Conservation (phyloP, 2,797 vertebrate species). For the Phrynocephalus forsythii region DNA sequence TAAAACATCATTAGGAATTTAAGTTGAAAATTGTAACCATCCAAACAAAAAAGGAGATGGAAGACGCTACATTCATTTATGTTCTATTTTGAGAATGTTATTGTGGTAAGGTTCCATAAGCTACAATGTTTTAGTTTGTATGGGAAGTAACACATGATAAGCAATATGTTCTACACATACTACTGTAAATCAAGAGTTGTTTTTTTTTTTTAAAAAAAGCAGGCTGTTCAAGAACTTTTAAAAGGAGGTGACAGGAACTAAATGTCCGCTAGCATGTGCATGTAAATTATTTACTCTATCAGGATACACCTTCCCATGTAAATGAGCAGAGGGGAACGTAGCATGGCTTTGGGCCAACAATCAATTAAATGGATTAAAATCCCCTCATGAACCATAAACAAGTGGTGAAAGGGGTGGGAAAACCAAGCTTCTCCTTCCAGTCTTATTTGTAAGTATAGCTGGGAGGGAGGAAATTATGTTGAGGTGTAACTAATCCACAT, state of each 20-base stretch:
- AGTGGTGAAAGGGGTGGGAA: background rate
- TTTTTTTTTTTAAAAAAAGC: too few species aligned
- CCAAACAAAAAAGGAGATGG: too few species aligned
- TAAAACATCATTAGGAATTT: too few species aligned
- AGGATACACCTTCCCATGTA: too few species aligned
- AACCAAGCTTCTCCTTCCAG: background rate
- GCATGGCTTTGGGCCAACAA: background rate
- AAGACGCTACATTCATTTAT: too few species aligned
- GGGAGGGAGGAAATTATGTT: background rate
- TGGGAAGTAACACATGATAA: too few species aligned
- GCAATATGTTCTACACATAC: too few species aligned
- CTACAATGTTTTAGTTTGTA: too few species aligned
- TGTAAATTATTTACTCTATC: background rate
- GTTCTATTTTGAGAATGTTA: too few species aligned
- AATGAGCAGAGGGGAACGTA: background rate
- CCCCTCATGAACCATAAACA: background rate
- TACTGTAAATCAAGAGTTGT: too few species aligned
- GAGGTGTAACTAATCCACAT: slow-evolving; percentile 2
- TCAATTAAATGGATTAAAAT: slow-evolving; percentile 10
- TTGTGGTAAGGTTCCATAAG: too few species aligned
- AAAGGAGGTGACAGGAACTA: background rate
- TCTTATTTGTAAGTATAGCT: background rate
- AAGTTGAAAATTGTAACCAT: too few species aligned
- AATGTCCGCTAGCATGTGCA: background rate
- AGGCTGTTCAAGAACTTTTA: background rate